phyloP scores from a whole-genome alignment of 2,797 vertebrate genomes.

The Sebastes kiyomatsui region DNA sequence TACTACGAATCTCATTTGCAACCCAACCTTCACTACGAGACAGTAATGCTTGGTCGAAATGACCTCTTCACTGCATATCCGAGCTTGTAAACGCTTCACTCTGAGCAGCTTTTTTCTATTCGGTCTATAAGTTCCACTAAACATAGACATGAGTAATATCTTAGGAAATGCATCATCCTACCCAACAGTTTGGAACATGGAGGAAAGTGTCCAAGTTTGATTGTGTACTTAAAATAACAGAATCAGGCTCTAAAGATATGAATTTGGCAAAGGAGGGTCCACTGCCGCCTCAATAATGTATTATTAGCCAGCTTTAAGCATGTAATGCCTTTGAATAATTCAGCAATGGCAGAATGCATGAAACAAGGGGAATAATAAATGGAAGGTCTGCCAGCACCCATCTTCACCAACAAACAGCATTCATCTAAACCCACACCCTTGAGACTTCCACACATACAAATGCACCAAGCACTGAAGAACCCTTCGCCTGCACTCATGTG shows the following conservation, averaged over 20 bases:
- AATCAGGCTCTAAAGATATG: not conserved
- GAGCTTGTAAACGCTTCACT: not conserved
- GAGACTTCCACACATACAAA: constrained; percentile 30
- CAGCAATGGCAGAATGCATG: constrained; percentile 44
- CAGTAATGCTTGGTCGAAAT: not conserved
- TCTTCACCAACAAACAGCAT: constrained; percentile 36
- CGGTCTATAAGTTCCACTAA: not conserved
- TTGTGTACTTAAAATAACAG: not conserved
- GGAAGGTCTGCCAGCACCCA: constrained; percentile 44
- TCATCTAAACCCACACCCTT: constrained; percentile 18
- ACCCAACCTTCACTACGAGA: not conserved
- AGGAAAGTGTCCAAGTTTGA: not conserved
- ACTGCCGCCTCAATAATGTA: constrained; percentile 40
- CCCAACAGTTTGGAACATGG: not conserved
- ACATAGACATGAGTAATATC: not conserved
- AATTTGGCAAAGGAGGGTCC: constrained; percentile 20
- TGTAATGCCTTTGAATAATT: constrained; percentile 71
- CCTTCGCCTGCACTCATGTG: constrained; percentile 16
- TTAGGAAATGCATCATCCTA: not conserved
- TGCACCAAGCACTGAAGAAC: not conserved
- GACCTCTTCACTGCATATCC: not conserved
- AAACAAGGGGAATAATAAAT: constrained; percentile 51
- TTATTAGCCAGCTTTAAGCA: constrained; percentile 56
- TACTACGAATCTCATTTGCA: constrained; percentile 12
- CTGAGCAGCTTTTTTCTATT: not conserved